Evolutionary conservation across 1,140 invertebrate genomes (phyloP), one percentile per base, ranked within the genome.

Genomic region (Odontomachus brunneus): DNA sequence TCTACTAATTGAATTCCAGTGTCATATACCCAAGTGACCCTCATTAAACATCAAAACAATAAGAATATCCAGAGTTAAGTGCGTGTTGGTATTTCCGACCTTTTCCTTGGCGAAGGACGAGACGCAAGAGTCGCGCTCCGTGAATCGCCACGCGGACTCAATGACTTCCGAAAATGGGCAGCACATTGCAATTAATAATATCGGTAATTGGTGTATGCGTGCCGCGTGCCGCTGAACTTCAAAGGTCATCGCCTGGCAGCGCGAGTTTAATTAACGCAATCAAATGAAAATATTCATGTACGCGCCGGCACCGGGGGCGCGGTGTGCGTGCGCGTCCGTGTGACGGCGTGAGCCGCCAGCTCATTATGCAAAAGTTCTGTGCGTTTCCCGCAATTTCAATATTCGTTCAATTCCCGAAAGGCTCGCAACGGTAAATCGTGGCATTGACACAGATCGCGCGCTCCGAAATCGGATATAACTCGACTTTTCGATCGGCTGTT

Each of bases 311-410:
- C n/a, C 7, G 33, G 73, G 38, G 19, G 24, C 53, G 33, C 48
- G 86, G 75, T 84, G 82, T 71, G 83, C 53, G 71, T 33, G 81
- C n/a, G 38, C 22, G 59, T 81, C 55, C 29, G 72, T 60, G 74
- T 74, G 63, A 22, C 55, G 55, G 69, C 82, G 71, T 65, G 62
- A 60, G 67, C 73, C 78, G 76, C 83, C 78, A 82, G 85, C 91
- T 92, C 90, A 92, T 92, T 92, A 92, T 92, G 90, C 90, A 91
- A 89, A 91, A 92, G 88, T 92, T 91, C 88, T 85, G 89, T 89
- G 91, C 86, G 66, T 87, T 80, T 67, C 69, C 84, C 74, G 81
- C 83, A 89, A 90, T 89, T 90, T 90, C 88, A 87, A 89, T 89
- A 87, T 85, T 91, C 88, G 83, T 89, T 90, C 88, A 82, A 85